phyloP scores from a whole-genome alignment of 2,113 vertebrate species.

The Falco punctatus region DNA sequence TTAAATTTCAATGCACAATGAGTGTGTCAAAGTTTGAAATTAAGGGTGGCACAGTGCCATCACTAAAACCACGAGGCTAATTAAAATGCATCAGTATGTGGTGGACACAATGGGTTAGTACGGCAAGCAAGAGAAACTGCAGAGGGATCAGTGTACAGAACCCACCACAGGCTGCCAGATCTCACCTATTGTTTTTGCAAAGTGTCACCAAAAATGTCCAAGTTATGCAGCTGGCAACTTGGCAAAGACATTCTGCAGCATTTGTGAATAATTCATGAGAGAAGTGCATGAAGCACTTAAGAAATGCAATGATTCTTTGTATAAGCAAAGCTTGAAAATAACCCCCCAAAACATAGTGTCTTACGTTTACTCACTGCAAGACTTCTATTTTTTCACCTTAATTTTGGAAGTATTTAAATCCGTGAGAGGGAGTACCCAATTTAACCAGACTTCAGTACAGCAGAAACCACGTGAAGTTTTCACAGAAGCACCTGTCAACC shows the following conservation, averaged over 20 bases:
- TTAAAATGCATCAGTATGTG: neutral
- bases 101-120: neutral
- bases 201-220: neutral
- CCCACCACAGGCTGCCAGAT: neutral
- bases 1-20: neutral
- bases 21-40: neutral
- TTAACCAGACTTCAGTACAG: neutral
- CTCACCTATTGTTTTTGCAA: slow-evolving; percentile 9
- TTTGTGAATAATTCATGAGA: neutral
- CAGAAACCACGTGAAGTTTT: neutral
- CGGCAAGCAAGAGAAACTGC: neutral
- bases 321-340: slow-evolving; percentile 33
- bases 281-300: neutral
- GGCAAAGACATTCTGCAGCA: slow-evolving; percentile 14
- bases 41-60: neutral
- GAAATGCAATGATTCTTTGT: neutral
- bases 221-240: neutral
- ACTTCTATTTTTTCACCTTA: neutral
- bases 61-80: neutral
- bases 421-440: neutral
- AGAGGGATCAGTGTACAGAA: neutral
- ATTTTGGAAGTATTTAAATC: neutral
- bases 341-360: neutral
- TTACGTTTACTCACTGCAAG: neutral
- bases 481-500: neutral